These are phyloP conservation scores for Brachyhypopomus gauderio DNA, from an alignment of 2,113 vertebrate genomes.

Conservation along the genomic window DNA sequence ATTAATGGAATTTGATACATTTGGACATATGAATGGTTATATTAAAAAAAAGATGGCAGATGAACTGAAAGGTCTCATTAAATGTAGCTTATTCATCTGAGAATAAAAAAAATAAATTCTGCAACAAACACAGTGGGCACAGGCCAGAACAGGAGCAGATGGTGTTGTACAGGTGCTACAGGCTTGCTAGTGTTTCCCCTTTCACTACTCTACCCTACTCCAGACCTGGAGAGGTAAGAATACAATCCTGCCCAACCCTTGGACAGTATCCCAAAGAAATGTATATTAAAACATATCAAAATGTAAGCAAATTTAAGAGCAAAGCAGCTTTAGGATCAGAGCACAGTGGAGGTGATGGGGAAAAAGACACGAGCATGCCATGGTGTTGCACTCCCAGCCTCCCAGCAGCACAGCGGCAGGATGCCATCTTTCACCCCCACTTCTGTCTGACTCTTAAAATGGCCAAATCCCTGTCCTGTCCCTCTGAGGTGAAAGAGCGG, in stretches of 20 bases:
- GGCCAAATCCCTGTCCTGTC: conserved; percentile 54
- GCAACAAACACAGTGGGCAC: conserved; percentile 14
- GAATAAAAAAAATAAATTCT: conserved; percentile 8
- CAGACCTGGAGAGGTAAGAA: conserved; percentile 3
- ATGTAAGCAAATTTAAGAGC: conserved; percentile 47
- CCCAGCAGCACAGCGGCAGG: conserved; percentile 56
- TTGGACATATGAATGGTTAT: neutral
- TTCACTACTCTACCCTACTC: conserved; percentile 50
- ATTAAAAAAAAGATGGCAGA: neutral
- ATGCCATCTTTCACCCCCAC: conserved; percentile 56
- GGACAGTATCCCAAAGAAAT: conserved; percentile 42
- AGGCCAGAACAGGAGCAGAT: conserved; percentile 29
- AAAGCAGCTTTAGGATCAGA: conserved; percentile 71
- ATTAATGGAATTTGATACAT: neutral
- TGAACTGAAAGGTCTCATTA: neutral
- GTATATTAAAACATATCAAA: conserved; percentile 47
- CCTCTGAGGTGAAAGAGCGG: conserved; percentile 47
- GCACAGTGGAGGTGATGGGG: conserved; percentile 56
- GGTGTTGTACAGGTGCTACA: conserved; percentile 48
- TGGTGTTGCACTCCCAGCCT: conserved; percentile 42
- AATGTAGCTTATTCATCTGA: conserved; percentile 18
- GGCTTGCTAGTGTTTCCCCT: conserved; percentile 54
- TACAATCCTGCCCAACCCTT: neutral
- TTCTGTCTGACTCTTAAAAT: conserved; percentile 46
- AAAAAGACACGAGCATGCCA: conserved; percentile 50